phyloP scores from a whole-genome alignment of 2,113 vertebrate species.

The Columba janthina region DNA sequence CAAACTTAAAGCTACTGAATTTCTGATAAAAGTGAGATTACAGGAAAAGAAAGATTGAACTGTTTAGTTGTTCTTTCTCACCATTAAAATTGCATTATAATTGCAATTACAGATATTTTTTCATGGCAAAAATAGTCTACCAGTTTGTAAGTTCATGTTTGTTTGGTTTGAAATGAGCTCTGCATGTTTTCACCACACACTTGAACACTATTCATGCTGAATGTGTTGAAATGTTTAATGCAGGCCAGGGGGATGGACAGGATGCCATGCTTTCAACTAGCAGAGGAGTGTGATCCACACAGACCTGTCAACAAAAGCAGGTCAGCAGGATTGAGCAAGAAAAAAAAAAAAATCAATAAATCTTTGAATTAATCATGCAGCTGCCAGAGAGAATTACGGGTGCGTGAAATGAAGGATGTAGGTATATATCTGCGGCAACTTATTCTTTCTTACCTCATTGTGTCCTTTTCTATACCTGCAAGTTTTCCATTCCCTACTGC shows the following conservation, averaged over 20 bases:
- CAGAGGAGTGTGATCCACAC: conserved; percentile 29
- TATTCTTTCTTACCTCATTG: not conserved
- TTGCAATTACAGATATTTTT: not conserved
- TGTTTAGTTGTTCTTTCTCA: not conserved
- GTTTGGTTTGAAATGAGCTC: not conserved
- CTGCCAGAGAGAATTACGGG: conserved; percentile 84
- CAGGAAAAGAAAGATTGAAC: not conserved
- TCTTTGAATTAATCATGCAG: conserved; percentile 90
- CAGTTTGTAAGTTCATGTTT: not conserved
- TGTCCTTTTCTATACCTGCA: not conserved
- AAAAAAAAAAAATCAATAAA: conserved; percentile 86
- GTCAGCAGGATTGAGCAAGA: conserved; percentile 69
- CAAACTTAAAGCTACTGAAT: not conserved
- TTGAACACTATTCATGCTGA: fast-evolving
- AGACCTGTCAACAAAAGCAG: conserved; percentile 78
- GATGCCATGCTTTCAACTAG: conserved; percentile 13
- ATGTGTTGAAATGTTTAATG: not conserved
- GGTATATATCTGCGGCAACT: conserved; percentile 63
- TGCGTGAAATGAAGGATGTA: conserved; percentile 76
- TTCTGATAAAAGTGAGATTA: not conserved
- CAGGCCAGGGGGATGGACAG: not conserved
- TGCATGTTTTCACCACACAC: not conserved
- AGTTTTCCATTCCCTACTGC: not conserved
- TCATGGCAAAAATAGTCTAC: not conserved
- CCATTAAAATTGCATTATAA: not conserved